Evolutionary conservation across 2,113 vertebrate species (phyloP).

Genomic region (Synchiropus splendidus): DNA sequence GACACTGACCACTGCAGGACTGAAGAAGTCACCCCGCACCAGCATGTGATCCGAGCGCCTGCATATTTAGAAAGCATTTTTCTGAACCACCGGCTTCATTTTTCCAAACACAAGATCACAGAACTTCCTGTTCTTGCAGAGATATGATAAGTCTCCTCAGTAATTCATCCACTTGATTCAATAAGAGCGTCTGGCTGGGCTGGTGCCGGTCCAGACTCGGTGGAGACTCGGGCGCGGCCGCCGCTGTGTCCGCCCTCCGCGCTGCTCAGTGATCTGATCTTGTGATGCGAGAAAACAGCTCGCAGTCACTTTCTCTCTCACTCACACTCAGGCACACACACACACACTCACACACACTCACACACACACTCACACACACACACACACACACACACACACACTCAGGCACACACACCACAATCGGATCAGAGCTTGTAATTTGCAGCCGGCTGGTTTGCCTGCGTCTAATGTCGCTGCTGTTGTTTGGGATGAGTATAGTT

Average conservation of each 20-base stretch:
- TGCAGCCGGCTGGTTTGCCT: constrained; percentile 20
- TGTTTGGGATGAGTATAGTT: constrained; percentile 34
- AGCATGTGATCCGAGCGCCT: no score
- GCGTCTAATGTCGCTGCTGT: constrained; percentile 35
- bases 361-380: no score
- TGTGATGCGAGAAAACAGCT: constrained; percentile 20
- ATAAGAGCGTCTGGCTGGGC: constrained; percentile 1
- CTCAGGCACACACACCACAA: constrained; percentile 26
- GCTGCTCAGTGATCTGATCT: constrained; percentile 9
- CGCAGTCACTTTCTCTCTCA: constrained; percentile 13
- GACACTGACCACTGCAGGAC: no score
- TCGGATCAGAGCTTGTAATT: constrained; percentile 53
- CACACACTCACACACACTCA: no score
- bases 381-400: not conserved
- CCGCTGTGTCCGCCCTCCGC: constrained; percentile 4
- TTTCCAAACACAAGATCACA: constrained; percentile 6
- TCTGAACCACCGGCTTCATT: not conserved
- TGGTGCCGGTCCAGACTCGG: constrained; percentile 7
- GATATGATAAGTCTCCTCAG: not conserved
- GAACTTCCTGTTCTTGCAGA: constrained; percentile 17
- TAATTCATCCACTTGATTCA: constrained; percentile 19
- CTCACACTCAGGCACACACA: constrained; percentile 7
- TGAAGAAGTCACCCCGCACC: no score
- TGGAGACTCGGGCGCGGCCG: constrained; percentile 18
- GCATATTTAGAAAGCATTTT: no score